Evolutionary conservation across 2,888 invertebrate species (phyloP).

Genomic region (Caenorhabditis sulstoni): DNA sequence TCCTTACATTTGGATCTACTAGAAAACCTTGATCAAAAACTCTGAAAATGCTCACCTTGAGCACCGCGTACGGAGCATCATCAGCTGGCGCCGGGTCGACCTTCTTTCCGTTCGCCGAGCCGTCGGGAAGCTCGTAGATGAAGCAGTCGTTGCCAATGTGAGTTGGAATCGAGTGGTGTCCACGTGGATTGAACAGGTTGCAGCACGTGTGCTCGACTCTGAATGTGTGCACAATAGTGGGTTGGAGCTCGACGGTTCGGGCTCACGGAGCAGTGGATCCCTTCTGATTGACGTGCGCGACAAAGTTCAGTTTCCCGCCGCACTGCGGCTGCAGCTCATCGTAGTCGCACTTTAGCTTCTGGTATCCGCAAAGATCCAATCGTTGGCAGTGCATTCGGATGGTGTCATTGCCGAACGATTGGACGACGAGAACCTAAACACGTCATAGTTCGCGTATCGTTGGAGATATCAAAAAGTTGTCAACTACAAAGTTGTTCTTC

Average conservation of each 20-base stretch:
- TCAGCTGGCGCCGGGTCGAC: conserved; percentile 55
- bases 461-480: no score
- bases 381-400: conserved; percentile 80
- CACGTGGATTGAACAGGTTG: conserved; percentile 72
- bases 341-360: conserved; percentile 77
- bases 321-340: conserved; percentile 78
- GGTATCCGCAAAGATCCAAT: conserved; percentile 78
- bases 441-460: no score
- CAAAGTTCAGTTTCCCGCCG: conserved; percentile 79
- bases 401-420: conserved; percentile 80
- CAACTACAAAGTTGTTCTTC: no score
- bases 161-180: conserved; percentile 67
- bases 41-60: no score
- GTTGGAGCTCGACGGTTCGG: background rate
- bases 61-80: conserved; percentile 57
- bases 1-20: conserved; percentile 8
- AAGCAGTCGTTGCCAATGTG: conserved; percentile 80
- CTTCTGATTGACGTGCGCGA: conserved; percentile 77
- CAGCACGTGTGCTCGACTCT: conserved; percentile 79
- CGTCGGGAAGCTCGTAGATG: conserved; percentile 79
- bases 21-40: no score
- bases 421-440: conserved; percentile 77
- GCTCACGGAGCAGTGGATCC: conserved; percentile 75
- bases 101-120: conserved; percentile 61
- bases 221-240: conserved; percentile 5